A percentile compares a stretch with the other conserved stretches of the same genome.
These are phyloP conservation scores for Paramisgurnus dabryanus DNA, from an alignment of 2,113 vertebrate genomes.

Conservation along the genomic window DNA sequence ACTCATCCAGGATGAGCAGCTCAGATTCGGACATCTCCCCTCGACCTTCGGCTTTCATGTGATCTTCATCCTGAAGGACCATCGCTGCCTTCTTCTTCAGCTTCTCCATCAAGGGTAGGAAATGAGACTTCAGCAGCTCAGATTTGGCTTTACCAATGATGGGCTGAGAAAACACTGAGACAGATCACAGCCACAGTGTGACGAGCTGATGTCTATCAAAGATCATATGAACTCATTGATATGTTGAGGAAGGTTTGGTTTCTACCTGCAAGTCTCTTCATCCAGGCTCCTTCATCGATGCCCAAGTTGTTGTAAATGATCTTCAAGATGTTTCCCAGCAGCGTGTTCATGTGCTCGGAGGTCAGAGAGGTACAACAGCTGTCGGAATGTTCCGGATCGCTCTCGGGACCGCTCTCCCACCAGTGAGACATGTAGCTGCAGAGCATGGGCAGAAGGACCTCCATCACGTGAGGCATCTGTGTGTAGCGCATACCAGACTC, in stretches of 20 bases:
- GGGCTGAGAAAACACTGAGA: slow-evolving; percentile 93
- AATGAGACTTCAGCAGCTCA: slow-evolving; percentile 91
- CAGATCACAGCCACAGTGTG: too few species aligned
- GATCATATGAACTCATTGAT: too few species aligned
- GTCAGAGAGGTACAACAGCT: slow-evolving; percentile 88
- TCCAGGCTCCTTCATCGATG: slow-evolving; percentile 95
- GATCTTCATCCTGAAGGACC: slow-evolving; percentile 91
- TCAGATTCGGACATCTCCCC: slow-evolving; percentile 96
- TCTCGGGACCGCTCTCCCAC: slow-evolving; percentile 95
- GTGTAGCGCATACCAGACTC: slow-evolving; percentile 93
- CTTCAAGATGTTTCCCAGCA: slow-evolving; percentile 93
- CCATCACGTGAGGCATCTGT: slow-evolving; percentile 96
- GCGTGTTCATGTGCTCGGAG: slow-evolving; percentile 92
- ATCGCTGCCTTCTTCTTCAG: slow-evolving; percentile 93
- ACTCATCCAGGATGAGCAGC: slow-evolving; percentile 95
- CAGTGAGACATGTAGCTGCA: slow-evolving; percentile 97
- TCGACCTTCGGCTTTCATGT: slow-evolving; percentile 89
- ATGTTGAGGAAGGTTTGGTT: neutral
- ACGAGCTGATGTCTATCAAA: too few species aligned
- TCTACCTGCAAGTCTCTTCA: slow-evolving; percentile 93
- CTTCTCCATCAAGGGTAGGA: slow-evolving; percentile 95
- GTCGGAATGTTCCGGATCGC: slow-evolving; percentile 71
- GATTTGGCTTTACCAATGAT: slow-evolving; percentile 94
- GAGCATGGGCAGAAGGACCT: slow-evolving; percentile 92
- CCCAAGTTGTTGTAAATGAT: slow-evolving; percentile 98